Evolutionary conservation across 2,797 vertebrate genomes (phyloP).

Genomic region (Potorous gilbertii): DNA sequence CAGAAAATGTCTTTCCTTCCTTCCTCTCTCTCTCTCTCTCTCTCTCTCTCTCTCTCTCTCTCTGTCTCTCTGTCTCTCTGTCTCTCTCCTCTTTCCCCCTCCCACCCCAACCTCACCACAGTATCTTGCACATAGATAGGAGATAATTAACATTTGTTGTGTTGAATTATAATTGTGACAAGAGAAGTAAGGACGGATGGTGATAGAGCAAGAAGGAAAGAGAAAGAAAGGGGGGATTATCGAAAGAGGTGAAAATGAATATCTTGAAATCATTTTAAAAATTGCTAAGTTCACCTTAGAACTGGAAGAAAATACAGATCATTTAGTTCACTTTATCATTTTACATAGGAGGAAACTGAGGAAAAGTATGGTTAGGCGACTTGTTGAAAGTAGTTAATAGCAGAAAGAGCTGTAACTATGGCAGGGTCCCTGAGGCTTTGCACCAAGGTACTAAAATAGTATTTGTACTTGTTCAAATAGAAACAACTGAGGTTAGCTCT

Average conservation of each 20-base stretch:
- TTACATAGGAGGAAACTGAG: background rate
- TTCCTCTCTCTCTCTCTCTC: background rate
- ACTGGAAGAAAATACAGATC: background rate
- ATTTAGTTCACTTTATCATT: background rate
- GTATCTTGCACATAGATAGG: background rate
- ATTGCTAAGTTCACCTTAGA: background rate
- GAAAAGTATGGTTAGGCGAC: background rate
- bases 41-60: background rate
- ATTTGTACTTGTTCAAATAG: background rate
- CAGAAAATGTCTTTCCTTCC: background rate
- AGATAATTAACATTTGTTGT: background rate
- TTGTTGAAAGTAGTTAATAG: background rate
- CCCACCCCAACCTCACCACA: background rate
- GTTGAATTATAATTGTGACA: background rate
- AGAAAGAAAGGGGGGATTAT: background rate
- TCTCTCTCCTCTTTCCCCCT: too few species aligned
- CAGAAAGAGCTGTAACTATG: background rate
- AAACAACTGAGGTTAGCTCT: background rate
- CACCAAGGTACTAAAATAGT: background rate
- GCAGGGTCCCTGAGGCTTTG: background rate
- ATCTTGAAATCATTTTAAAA: background rate
- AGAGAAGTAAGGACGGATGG: background rate
- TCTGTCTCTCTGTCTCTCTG: background rate
- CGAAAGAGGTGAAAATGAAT: background rate
- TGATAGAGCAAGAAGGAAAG: background rate